Conservation (phyloP, 2,797 vertebrate species). For the Pogonophryne albipinna region DNA sequence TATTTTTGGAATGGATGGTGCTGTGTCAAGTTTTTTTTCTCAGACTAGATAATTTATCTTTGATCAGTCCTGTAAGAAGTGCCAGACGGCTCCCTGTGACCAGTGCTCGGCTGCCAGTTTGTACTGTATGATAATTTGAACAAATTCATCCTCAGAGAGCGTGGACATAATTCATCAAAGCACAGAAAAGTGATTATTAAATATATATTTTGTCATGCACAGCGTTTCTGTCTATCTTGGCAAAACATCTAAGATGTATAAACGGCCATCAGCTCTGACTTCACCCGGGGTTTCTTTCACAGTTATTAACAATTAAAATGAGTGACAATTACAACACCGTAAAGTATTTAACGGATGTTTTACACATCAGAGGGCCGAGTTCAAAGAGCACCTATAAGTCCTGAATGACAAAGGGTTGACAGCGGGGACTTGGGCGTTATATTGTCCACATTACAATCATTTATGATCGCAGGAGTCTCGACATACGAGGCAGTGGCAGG, state of each 20-base stretch:
- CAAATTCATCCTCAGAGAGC: slow-evolving; percentile 59
- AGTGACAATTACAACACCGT: not conserved
- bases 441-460: slow-evolving; percentile 46
- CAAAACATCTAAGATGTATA: slow-evolving; percentile 47
- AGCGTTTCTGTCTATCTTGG: slow-evolving; percentile 48
- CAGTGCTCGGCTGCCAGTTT: slow-evolving; percentile 42
- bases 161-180: slow-evolving; percentile 62
- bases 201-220: slow-evolving; percentile 54
- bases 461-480: slow-evolving; percentile 52
- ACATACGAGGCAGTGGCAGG: slow-evolving; percentile 34
- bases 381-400: slow-evolving; percentile 24
- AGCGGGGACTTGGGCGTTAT: slow-evolving; percentile 38
- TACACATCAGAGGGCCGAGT: not conserved
- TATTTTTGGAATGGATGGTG: not conserved
- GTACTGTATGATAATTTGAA: slow-evolving; percentile 55
- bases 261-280: slow-evolving; percentile 37
- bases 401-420: slow-evolving; percentile 43
- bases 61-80: slow-evolving; percentile 57
- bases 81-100: slow-evolving; percentile 45
- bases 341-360: not conserved
- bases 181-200: slow-evolving; percentile 48
- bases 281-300: slow-evolving; percentile 25
- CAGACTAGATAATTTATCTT: slow-evolving; percentile 30
- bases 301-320: slow-evolving; percentile 43
- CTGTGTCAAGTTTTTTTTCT: slow-evolving; percentile 20